These are phyloP conservation scores for Trachymyrmex cornetzi DNA, from an alignment of 1,140 invertebrate species.

Conservation along the genomic window DNA sequence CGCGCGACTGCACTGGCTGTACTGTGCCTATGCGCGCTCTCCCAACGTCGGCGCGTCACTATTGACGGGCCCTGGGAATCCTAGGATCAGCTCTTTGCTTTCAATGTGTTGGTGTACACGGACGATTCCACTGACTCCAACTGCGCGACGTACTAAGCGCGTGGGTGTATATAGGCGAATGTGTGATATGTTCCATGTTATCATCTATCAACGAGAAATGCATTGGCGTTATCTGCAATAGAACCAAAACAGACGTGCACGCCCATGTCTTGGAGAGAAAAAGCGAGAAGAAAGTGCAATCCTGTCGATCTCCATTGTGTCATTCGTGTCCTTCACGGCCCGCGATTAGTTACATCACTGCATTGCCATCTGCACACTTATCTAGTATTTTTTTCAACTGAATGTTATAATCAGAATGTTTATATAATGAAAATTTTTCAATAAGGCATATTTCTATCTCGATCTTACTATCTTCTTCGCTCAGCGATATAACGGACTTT, in stretches of 20 bases:
- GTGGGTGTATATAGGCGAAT: slow-evolving; percentile 7
- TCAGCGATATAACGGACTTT: background rate
- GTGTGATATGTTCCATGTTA: background rate
- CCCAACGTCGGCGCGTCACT: slow-evolving; percentile 1
- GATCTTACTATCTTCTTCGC: background rate
- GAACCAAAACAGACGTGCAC: background rate
- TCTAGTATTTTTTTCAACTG: background rate
- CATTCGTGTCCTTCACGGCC: too few relatives aligned
- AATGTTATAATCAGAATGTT: background rate
- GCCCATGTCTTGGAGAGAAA: background rate
- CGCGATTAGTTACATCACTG: background rate
- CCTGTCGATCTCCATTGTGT: background rate
- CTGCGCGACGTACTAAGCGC: background rate
- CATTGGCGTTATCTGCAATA: background rate
- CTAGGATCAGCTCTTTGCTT: background rate
- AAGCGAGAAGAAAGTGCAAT: background rate
- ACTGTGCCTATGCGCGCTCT: background rate
- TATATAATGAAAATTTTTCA: background rate
- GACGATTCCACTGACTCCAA: background rate
- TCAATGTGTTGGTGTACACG: background rate
- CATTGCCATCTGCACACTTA: background rate
- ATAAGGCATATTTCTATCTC: background rate
- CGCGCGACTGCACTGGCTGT: background rate
- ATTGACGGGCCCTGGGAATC: background rate
- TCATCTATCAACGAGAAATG: background rate